Percentiles rank a stretch among this genome's conserved stretches.
Conservation (phyloP, 2,797 vertebrate species). For the Syngnathus acus region DNA sequence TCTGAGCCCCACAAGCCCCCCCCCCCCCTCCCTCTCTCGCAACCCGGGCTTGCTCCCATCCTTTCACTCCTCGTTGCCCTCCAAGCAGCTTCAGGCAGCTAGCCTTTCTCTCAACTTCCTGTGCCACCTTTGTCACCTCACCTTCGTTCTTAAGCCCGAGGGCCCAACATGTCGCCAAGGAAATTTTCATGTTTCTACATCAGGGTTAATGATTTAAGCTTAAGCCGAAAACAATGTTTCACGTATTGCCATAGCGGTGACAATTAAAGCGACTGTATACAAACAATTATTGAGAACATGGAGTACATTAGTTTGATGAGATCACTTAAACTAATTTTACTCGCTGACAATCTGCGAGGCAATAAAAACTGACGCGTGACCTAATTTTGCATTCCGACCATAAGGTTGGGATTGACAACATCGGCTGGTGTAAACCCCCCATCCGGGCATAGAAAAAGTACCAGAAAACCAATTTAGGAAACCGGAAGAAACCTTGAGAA, state of each 20-base stretch:
- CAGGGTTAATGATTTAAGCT: neutral
- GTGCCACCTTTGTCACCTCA: constrained; percentile 41
- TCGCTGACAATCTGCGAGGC: too few relatives aligned
- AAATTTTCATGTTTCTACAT: neutral
- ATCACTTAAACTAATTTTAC: too few relatives aligned
- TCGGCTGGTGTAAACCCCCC: neutral
- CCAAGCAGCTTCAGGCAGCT: constrained; percentile 23
- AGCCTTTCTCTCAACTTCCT: constrained; percentile 44
- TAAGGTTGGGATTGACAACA: neutral
- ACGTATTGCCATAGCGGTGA: neutral
- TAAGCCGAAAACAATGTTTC: neutral
- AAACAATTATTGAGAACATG: neutral
- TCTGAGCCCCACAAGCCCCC: constrained; percentile 52
- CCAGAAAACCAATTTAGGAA: neutral
- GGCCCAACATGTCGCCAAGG: neutral
- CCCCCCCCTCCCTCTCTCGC: constrained; percentile 31
- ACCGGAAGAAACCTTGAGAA: constrained; percentile 1
- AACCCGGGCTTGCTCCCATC: constrained; percentile 21
- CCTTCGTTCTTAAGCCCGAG: neutral
- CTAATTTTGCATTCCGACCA: too few relatives aligned
- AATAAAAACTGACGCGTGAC: too few relatives aligned
- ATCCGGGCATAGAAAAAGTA: neutral
- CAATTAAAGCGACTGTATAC: neutral
- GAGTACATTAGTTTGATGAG: too few relatives aligned
- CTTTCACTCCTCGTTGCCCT: constrained; percentile 30